Evolutionary conservation across 1,140 invertebrate species (phyloP), one percentile per base, ranked within the genome.

Genomic region (Phymorhynchus buccinoides): DNA sequence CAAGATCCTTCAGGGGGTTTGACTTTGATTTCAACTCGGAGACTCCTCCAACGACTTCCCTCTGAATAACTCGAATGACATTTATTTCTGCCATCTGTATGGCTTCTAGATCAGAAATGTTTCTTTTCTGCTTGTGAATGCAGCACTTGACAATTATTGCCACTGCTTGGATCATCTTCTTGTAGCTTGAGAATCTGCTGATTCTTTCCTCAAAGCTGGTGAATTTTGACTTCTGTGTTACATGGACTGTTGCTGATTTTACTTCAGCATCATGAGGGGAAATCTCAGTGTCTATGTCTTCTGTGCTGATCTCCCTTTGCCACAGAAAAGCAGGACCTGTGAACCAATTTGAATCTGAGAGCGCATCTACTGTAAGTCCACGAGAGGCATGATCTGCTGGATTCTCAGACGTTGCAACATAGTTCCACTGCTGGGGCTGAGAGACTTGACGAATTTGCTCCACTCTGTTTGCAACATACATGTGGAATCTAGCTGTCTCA

Each of bases 341-440:
- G n/a, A 71, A 27, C 68, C 68, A 71, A 71, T 71, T n/a, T n/a
- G 68, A 71, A 71, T 7, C 9, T 71, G 68, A 71, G 35, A 71
- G 7, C 68, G 7, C 68, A 27, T 71, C 44, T 18, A 48, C 44
- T 18, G 7, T 9, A 48, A 48, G 68, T 71, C 68, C 68, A 71
- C 27, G n/a, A 71, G 27, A 71, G 6, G 7, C 68, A 71, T 71
- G 68, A 71, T 71, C 68, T 71, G 68, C 68, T 77, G 73, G 73
- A 37, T 77, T 77, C 37, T 77, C 35, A 39, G 73, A 77, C 7
- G 73, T 77, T 16, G 73, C 12, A 42, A 77, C 27, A 27, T 37
- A 35, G 39, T 37, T 77, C 39, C 73, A 77, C 73, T 77, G 73
- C 39, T 77, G 35, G 14, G 27, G 73, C 12, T 9, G 14, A 3